Conservation (phyloP, 2,113 vertebrate genomes). For the Microcebus lehilahytsara region DNA sequence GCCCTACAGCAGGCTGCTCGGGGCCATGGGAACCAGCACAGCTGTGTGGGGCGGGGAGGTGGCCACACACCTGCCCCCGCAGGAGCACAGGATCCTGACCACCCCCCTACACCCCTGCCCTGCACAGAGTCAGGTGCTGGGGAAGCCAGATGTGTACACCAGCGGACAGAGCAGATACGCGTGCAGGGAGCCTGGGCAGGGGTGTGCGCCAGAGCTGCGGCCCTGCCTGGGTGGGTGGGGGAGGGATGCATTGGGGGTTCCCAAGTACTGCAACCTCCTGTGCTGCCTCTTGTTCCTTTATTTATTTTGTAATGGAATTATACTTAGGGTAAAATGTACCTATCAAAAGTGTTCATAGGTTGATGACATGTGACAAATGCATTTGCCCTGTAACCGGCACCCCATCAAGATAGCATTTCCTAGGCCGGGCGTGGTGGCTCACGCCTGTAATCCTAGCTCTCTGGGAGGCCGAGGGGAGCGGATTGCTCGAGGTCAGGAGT, state of each 20-base stretch:
- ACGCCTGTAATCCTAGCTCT: no score
- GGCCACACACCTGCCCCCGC: no score
- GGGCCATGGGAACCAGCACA: background rate
- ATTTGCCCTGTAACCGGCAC: no score
- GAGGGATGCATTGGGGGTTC: background rate
- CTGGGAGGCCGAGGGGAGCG: no score
- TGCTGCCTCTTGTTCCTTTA: background rate
- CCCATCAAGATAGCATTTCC: background rate
- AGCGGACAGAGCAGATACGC: background rate
- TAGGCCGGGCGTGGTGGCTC: no score
- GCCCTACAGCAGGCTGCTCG: accelerated
- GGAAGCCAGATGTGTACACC: no score
- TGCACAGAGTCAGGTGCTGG: background rate
- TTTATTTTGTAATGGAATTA: background rate
- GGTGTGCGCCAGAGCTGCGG: background rate
- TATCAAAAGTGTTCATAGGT: background rate
- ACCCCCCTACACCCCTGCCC: background rate
- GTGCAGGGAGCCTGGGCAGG: background rate
- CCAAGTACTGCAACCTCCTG: background rate
- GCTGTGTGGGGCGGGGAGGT: background rate
- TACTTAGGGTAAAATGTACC: background rate
- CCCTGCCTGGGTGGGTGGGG: background rate
- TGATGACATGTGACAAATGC: background rate
- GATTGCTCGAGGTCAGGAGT: no score
- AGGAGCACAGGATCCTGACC: no score